Base-by-base conservation (phyloP, 1,140 invertebrate genomes). In the Drosophila sp. region DNA sequence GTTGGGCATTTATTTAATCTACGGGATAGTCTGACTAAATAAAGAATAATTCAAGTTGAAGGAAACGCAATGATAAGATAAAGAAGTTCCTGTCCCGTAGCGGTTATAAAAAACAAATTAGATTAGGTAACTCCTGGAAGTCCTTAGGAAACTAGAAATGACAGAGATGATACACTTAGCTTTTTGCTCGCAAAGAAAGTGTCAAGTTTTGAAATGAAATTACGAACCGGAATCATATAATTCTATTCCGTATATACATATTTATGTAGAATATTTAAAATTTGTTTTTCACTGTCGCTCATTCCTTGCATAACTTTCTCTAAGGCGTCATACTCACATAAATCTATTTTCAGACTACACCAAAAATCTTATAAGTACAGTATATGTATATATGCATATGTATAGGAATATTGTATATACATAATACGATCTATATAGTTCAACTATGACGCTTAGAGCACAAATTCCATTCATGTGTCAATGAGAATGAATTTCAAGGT, bases 251-350 rank as follows among this genome's bases (percentile, higher is more conserved):
- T 50, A 50, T 27, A 11, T 38, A 11, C 8, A 17, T 17, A 17
- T 17, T 17, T 17, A 38, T 38, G 35, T 38, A 3, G 35, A 38
- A 38, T 38, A 69, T 56, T 55, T 32, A 40, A 25, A 35, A 38
- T 55, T 65, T 32, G 10, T 60, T 56, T 33, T 44, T 66, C 66
- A 30, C 63, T 63, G 47, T 70, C 56, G 8, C 40, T 35, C 55
- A 50, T 47, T 69, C 62, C 47, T 83, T 80, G 66, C 80, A 84
- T 83, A 84, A 84, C 76, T 72, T 60, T 70, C 17, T 50, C 44
- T 38, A 63, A 33, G 60, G 55, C 66, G 70, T 79, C 74, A 69
- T 25, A 50, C 23, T 50, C n/a, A 72, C 47, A 47, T 33, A 35
- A 56, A 44, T 76, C 71, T 83, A 83, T 83, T 83, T 83, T 69